These are phyloP conservation scores for Hozukius guyotensis DNA, from an alignment of 2,797 vertebrate species.

Conservation along the genomic window DNA sequence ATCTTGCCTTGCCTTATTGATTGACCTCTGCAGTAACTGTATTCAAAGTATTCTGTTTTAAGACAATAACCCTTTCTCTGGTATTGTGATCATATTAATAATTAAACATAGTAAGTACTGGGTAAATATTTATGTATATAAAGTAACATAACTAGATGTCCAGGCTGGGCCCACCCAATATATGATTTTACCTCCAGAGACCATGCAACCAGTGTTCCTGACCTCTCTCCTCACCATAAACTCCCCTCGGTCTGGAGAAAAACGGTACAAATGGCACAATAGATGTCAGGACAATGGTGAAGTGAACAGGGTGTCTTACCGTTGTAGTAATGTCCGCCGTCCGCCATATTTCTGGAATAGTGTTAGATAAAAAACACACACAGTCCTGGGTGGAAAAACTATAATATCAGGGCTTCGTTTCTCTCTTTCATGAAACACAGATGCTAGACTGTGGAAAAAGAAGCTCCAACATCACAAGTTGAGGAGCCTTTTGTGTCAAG, in stretches of 20 bases:
- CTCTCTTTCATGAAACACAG: constrained; percentile 6
- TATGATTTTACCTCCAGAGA: constrained; percentile 57
- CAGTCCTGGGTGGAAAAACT: not conserved
- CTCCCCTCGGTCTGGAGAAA: constrained; percentile 53
- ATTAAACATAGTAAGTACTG: not conserved
- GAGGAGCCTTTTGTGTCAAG: not conserved
- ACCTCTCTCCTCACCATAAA: constrained; percentile 73
- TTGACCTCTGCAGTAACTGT: not conserved
- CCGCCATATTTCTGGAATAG: constrained; percentile 77
- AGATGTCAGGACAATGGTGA: not conserved
- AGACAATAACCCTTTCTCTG: accelerated
- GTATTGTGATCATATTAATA: not conserved
- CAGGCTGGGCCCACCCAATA: not conserved
- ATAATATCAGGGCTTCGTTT: not conserved
- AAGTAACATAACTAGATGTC: not conserved
- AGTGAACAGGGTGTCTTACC: constrained; percentile 63
- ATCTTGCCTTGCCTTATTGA: not conserved
- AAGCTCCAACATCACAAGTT: not conserved
- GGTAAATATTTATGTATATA: accelerated
- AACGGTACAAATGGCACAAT: constrained; percentile 20
- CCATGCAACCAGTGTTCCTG: constrained; percentile 45
- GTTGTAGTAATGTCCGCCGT: constrained; percentile 79
- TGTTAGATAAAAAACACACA: constrained; percentile 14
- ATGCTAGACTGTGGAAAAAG: not conserved
- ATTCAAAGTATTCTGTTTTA: not conserved